Conservation (phyloP, 2,888 invertebrate genomes). For the Eurytoma californica region DNA sequence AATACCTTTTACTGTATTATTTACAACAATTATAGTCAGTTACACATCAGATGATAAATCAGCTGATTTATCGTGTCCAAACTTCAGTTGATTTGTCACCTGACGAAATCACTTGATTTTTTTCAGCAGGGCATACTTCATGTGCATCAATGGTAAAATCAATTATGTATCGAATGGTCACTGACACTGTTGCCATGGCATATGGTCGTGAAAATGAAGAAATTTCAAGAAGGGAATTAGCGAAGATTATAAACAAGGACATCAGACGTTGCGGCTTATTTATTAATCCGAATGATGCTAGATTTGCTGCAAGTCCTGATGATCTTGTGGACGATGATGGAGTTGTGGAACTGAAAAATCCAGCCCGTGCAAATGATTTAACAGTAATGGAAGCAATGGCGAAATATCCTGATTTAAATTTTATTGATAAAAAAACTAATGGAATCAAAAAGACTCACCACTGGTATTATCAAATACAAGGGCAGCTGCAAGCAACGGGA, state of each 20-base stretch:
- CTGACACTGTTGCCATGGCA: slow-evolving; percentile 11
- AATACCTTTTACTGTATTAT: too few species aligned
- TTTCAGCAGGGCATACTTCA: slow-evolving; percentile 43
- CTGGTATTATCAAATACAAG: slow-evolving; percentile 40
- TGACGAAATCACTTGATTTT: too few species aligned
- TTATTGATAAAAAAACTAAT: not conserved
- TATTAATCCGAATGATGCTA: slow-evolving; percentile 48
- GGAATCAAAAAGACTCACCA: slow-evolving; percentile 5
- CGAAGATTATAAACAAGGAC: slow-evolving; percentile 6
- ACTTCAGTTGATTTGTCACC: too few species aligned
- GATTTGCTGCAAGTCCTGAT: slow-evolving; percentile 56
- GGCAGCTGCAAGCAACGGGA: slow-evolving; percentile 58
- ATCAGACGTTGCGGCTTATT: slow-evolving; percentile 51
- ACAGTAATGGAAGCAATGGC: slow-evolving; percentile 44
- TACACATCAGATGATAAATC: too few species aligned
- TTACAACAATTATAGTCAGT: too few species aligned
- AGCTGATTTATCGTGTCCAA: too few species aligned
- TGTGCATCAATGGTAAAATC: slow-evolving; percentile 54
- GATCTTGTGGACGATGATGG: slow-evolving; percentile 55
- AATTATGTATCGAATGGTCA: slow-evolving; percentile 44
- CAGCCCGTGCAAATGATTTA: slow-evolving; percentile 9
- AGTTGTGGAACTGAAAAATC: slow-evolving; percentile 57
- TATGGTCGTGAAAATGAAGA: slow-evolving; percentile 55
- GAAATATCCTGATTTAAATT: not conserved
- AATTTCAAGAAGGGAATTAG: slow-evolving; percentile 34